Evolutionary conservation across 2,888 invertebrate species (phyloP).

Genomic region (Diarsia rubi): DNA sequence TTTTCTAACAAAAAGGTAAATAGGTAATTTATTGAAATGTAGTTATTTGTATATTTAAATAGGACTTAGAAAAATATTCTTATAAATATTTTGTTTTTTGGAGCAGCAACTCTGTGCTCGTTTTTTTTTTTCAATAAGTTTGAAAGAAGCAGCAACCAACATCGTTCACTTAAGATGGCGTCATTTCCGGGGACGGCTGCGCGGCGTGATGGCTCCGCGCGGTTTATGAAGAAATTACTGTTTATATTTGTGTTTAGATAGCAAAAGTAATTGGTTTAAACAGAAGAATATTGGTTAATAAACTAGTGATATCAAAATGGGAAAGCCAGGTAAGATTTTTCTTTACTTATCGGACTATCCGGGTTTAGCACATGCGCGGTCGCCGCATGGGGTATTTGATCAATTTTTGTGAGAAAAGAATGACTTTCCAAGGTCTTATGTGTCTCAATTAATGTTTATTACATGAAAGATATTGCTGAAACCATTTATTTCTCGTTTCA

Average conservation of each 20-base stretch:
- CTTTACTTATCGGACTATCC: neutral
- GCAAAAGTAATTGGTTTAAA: constrained; percentile 61
- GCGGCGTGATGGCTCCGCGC: constrained; percentile 81
- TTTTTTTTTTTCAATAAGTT: constrained; percentile 23
- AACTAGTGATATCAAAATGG: constrained; percentile 75
- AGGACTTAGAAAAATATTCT: neutral
- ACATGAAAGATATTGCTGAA: neutral
- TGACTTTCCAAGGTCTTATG: neutral
- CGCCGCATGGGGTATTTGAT: constrained; percentile 71
- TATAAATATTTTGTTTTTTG: constrained; percentile 38
- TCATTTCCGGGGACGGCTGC: constrained; percentile 83
- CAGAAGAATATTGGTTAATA: constrained; percentile 52
- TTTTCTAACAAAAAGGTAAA: neutral
- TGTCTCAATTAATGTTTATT: neutral
- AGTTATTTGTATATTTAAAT: neutral
- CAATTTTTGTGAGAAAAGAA: constrained; percentile 6
- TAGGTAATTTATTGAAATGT: neutral
- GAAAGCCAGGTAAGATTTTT: constrained; percentile 84
- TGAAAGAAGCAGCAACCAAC: constrained; percentile 67
- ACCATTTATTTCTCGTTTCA: too few relatives aligned
- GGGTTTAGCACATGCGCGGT: constrained; percentile 51
- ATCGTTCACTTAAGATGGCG: constrained; percentile 79
- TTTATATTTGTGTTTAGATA: constrained; percentile 83
- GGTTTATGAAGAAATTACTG: constrained; percentile 77
- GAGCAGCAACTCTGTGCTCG: constrained; percentile 38